Conservation (phyloP, 2,113 vertebrate genomes). For the Triplophysa rosa region DNA sequence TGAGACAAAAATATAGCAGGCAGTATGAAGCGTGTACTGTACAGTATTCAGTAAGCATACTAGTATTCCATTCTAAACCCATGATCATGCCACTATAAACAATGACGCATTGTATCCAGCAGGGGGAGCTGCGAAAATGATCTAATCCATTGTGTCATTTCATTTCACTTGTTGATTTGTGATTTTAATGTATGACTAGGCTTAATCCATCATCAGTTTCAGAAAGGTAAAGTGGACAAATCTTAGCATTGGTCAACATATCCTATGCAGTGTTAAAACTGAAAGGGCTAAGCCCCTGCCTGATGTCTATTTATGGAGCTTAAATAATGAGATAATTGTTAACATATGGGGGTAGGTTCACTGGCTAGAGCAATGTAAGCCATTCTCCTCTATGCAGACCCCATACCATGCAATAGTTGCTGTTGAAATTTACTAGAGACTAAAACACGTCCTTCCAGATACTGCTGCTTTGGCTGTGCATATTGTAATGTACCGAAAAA, state of each 20-base stretch:
- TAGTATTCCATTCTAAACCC: background rate
- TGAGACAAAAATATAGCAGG: too few relatives aligned
- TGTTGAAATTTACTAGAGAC: background rate
- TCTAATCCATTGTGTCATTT: background rate
- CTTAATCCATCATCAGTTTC: background rate
- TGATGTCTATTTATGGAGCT: background rate
- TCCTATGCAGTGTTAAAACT: background rate
- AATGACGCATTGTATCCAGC: background rate
- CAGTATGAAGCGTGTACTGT: background rate
- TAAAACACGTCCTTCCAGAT: background rate
- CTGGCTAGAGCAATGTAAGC: background rate
- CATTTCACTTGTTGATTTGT: too few relatives aligned
- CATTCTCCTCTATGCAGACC: background rate
- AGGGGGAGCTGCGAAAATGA: slow-evolving; percentile 6
- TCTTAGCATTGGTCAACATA: background rate
- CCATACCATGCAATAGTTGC: background rate
- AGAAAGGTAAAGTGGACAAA: background rate
- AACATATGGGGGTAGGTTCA: background rate
- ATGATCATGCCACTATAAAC: background rate
- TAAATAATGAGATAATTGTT: background rate
- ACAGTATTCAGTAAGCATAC: background rate
- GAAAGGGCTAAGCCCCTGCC: background rate
- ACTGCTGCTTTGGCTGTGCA: background rate
- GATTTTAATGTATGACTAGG: too few relatives aligned
- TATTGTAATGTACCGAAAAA: background rate